Base-by-base conservation (phyloP, 2,888 invertebrate genomes). In the Seira ritae region DNA sequence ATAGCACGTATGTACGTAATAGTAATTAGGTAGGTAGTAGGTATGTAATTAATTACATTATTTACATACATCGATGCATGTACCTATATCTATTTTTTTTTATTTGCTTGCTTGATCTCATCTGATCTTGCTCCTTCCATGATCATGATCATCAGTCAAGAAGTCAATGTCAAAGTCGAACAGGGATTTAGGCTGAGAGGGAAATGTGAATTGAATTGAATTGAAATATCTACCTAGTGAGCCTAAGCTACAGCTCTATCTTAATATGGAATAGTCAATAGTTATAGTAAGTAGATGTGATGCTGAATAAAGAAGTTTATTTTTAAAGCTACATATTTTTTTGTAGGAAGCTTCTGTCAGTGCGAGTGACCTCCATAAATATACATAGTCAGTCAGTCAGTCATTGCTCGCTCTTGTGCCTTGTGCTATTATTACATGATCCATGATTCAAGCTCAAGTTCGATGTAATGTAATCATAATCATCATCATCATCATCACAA, bases 391-490 rank as follows among this genome's bases (percentile, higher is more conserved):
- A 4, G 8, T 31, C 2, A 8, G 3, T 31, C 31, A 31, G 31
- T 31, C 31, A 31, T 31, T 31, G 31, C 31, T 31, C 31, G 31
- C 31, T 31, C 31, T 31, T n/a, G n/a, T n/a, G n/a, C n/a, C n/a
- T n/a, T n/a, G n/a, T n/a, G n/a, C 31, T 31, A 70, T 62, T 77
- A 71, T 77, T 73, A 77, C 77, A 77, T 77, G 77, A 72, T 46
- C 31, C 31, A n/a, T n/a, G n/a, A n/a, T n/a, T n/a, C n/a, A n/a
- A n/a, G n/a, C n/a, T 37, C 69, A 70, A 46, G 70, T 62, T 62
- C 15, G 46, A 24, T 73, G 31, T n/a, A n/a, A n/a, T n/a, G n/a
- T n/a, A n/a, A n/a, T n/a, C n/a, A n/a, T n/a, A n/a, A n/a, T n/a
- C n/a, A n/a, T n/a, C n/a, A n/a, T n/a, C n/a, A n/a, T n/a, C n/a